Evolutionary conservation across 2,797 vertebrate species (phyloP).

Genomic region (Helostoma temminkii): DNA sequence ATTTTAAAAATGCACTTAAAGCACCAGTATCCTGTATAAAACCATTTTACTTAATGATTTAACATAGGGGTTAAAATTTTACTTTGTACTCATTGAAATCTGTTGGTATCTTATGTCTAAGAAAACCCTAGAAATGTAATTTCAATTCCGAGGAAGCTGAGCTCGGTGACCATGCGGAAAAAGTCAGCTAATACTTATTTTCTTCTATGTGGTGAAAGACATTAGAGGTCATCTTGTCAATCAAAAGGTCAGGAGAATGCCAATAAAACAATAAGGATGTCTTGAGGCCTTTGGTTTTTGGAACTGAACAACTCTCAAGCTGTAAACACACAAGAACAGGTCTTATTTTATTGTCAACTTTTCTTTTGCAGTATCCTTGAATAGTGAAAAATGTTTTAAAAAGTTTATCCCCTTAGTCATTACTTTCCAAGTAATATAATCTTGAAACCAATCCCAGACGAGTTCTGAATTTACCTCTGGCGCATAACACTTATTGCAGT

Average conservation of each 20-base stretch:
- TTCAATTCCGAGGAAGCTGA: neutral
- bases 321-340: neutral
- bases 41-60: constrained; percentile 4
- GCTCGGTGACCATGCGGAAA: neutral
- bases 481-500: constrained; percentile 55
- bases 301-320: constrained; percentile 6
- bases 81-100: too few species aligned
- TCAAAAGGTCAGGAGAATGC: constrained; percentile 45
- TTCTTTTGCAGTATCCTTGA: neutral
- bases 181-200: neutral
- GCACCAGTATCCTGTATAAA: constrained; percentile 8
- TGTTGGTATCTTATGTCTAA: too few species aligned
- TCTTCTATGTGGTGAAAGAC: constrained; percentile 1
- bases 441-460: constrained; percentile 44
- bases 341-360: too few species aligned
- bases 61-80: neutral
- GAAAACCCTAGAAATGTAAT: neutral
- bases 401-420: constrained; percentile 11
- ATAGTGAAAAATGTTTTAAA: neutral
- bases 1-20: constrained; percentile 27
- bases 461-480: constrained; percentile 41
- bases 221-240: constrained; percentile 22
- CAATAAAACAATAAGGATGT: constrained; percentile 27
- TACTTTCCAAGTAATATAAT: constrained; percentile 15
- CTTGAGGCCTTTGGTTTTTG: constrained; percentile 29